Evolutionary conservation across 2,113 vertebrate genomes (phyloP).

Genomic region (Bufo gargarizans): DNA sequence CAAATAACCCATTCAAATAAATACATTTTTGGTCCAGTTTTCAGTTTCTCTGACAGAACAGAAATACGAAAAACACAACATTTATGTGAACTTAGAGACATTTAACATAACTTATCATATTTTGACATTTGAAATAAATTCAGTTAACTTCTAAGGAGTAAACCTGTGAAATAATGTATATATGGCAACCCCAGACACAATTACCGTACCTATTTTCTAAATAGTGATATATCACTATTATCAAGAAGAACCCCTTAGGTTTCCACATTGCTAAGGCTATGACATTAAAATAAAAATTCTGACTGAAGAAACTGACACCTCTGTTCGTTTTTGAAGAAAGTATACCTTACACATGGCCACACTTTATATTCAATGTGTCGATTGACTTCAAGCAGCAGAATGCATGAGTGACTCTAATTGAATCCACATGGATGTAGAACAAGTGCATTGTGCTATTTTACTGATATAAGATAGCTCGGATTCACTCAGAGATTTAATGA

Average conservation of each 20-base stretch:
- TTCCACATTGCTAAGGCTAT: not conserved
- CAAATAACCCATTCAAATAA: too few relatives aligned
- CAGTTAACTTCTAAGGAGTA: too few relatives aligned
- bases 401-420: not conserved
- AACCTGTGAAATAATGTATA: too few relatives aligned
- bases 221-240: not conserved
- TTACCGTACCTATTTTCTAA: too few relatives aligned
- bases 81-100: too few relatives aligned
- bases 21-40: too few relatives aligned
- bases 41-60: too few relatives aligned
- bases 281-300: not conserved
- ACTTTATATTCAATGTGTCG: conserved; percentile 29
- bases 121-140: too few relatives aligned
- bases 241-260: not conserved
- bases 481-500: conserved; percentile 39
- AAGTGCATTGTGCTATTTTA: conserved; percentile 45
- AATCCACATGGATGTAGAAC: conserved; percentile 40
- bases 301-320: not conserved
- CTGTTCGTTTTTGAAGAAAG: not conserved
- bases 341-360: not conserved
- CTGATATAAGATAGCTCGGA: conserved; percentile 35
- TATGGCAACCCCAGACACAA: too few relatives aligned
- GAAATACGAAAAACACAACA: too few relatives aligned
- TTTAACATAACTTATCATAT: too few relatives aligned
- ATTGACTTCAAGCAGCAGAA: conserved; percentile 28